phyloP scores from a whole-genome alignment of 2,113 vertebrate genomes.

The Anas platyrhynchos region DNA sequence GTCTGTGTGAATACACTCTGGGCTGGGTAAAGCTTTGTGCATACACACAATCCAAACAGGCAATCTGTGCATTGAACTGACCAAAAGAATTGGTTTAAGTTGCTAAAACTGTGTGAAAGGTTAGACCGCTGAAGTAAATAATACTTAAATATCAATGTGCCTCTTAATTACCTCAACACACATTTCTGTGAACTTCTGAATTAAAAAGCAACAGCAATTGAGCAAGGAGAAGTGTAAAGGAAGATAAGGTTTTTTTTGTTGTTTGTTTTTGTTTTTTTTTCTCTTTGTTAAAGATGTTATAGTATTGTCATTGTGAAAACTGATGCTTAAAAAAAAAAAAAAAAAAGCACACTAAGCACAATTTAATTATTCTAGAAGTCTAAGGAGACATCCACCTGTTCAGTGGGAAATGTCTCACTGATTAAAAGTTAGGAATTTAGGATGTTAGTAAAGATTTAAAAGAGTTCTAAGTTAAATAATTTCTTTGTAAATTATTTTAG shows the following conservation, averaged over 20 bases:
- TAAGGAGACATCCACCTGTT: background rate
- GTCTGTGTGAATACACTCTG: background rate
- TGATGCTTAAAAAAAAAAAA: background rate
- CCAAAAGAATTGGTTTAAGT: background rate
- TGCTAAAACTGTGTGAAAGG: background rate
- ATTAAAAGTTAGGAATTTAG: background rate
- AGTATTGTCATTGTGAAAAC: background rate
- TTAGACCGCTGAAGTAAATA: background rate
- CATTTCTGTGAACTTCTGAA: background rate
- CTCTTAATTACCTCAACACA: background rate
- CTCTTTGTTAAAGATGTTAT: background rate
- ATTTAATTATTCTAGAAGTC: background rate
- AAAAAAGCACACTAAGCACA: background rate
- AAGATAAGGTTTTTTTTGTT: rapidly evolving
- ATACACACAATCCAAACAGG: background rate
- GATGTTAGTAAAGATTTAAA: background rate
- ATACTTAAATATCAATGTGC: background rate
- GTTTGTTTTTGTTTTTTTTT: background rate
- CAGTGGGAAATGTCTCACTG: background rate
- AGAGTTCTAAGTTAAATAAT: background rate
- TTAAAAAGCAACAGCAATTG: background rate
- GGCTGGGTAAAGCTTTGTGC: background rate
- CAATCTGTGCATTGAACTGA: background rate
- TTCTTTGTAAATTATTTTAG: background rate
- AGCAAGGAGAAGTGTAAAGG: background rate